Conservation (phyloP, 2,888 invertebrate genomes). For the Synanthedon andrenaeformis region DNA sequence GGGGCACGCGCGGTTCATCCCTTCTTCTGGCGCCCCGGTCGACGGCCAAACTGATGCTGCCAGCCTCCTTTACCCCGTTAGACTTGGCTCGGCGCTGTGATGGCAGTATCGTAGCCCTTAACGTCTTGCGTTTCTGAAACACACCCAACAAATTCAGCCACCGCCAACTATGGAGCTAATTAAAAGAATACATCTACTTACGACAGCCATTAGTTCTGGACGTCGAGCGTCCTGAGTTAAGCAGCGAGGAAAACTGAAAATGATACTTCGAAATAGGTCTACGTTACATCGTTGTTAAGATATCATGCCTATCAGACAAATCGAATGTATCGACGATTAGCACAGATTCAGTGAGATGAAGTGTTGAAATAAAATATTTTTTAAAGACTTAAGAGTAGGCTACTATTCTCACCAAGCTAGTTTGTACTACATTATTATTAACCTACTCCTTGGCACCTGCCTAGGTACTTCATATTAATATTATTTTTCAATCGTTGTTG, state of each 20-base stretch:
- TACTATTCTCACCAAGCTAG: no score
- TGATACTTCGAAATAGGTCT: neutral
- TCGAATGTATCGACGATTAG: no score
- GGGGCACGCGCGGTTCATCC: constrained; percentile 75
- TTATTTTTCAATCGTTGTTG: no score
- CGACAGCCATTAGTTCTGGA: constrained; percentile 31
- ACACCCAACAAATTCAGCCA: constrained; percentile 1
- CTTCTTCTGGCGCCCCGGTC: constrained; percentile 75
- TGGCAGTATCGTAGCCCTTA: constrained; percentile 83
- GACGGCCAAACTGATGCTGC: constrained; percentile 84
- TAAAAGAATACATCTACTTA: constrained; percentile 37
- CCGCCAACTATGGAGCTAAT: constrained; percentile 3
- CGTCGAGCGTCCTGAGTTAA: constrained; percentile 28
- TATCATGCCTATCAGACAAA: no score
- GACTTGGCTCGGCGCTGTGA: constrained; percentile 83
- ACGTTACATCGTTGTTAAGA: no score
- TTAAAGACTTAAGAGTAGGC: no score
- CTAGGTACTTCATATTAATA: no score
- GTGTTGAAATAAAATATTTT: no score
- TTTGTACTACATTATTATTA: no score
- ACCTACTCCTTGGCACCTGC: no score
- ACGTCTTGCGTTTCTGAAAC: constrained; percentile 88
- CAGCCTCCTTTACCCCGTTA: constrained; percentile 83
- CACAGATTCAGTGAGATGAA: no score
- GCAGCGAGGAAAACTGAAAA: constrained; percentile 11